phyloP scores from a whole-genome alignment of 1,140 invertebrate species.

The Homalodisca vitripennis region DNA sequence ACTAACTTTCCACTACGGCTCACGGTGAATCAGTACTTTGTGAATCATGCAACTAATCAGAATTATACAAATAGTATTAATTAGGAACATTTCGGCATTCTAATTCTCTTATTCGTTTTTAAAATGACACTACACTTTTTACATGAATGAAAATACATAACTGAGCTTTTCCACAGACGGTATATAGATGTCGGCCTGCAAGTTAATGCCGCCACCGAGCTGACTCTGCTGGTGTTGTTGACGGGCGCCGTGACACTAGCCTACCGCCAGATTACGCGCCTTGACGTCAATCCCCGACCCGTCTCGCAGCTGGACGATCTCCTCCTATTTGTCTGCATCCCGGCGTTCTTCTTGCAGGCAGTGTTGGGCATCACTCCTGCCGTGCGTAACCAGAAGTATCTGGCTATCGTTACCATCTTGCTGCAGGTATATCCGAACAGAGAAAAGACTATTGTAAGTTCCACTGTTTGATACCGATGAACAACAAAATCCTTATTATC shows the following conservation, averaged over 20 bases:
- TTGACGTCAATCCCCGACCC: slow-evolving; percentile 64
- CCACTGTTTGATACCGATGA: not conserved
- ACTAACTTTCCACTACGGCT: too few relatives aligned
- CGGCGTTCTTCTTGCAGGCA: slow-evolving; percentile 69
- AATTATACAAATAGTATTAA: too few relatives aligned
- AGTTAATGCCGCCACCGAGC: slow-evolving; percentile 51
- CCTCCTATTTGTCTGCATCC: slow-evolving; percentile 66
- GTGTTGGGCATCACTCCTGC: slow-evolving; percentile 64
- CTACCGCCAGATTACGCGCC: slow-evolving; percentile 56
- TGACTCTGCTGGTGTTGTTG: slow-evolving; percentile 54
- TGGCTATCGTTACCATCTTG: slow-evolving; percentile 53
- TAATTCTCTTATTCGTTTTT: too few relatives aligned
- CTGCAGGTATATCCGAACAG: slow-evolving; percentile 52
- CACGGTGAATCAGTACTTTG: too few relatives aligned
- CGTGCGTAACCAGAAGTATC: slow-evolving; percentile 52
- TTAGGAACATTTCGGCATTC: too few relatives aligned
- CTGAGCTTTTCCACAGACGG: slow-evolving; percentile 42
- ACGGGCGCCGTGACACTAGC: slow-evolving; percentile 55
- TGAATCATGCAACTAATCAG: too few relatives aligned
- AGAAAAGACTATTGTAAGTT: too few relatives aligned
- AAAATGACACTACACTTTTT: too few relatives aligned
- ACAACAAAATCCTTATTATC: not conserved
- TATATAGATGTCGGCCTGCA: slow-evolving; percentile 49
- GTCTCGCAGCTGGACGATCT: slow-evolving; percentile 69
- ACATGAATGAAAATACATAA: too few relatives aligned